Evolutionary conservation across 2,113 vertebrate genomes (phyloP).

Genomic region (Spheniscus mendiculus): DNA sequence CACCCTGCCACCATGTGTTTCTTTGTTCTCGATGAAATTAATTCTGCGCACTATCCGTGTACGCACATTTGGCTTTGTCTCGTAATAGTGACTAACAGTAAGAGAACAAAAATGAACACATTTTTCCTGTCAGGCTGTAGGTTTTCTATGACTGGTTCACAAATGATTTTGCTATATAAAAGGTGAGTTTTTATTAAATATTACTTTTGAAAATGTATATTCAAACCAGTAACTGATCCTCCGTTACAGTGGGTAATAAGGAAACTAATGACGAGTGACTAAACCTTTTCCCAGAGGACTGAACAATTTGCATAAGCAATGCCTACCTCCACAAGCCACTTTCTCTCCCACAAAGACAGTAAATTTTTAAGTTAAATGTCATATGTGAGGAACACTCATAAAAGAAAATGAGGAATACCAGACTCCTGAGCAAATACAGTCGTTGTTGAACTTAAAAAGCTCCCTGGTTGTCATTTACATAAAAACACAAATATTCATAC

Average conservation of each 20-base stretch:
- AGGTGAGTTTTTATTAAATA: background rate
- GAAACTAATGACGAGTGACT: constrained; percentile 9
- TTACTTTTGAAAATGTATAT: background rate
- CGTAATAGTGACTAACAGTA: background rate
- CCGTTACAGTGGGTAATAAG: background rate
- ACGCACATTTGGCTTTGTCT: background rate
- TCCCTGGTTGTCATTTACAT: background rate
- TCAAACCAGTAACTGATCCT: background rate
- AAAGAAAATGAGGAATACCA: background rate
- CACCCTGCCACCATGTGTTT: constrained; percentile 34
- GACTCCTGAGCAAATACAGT: background rate
- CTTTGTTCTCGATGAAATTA: constrained; percentile 61
- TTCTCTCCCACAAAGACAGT: background rate
- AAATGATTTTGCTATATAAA: background rate
- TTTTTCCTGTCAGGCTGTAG: background rate
- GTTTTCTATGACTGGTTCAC: background rate
- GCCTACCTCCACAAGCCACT: background rate
- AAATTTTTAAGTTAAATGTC: background rate
- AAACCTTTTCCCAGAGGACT: background rate
- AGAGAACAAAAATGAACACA: background rate
- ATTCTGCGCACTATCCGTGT: background rate
- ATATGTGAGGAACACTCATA: background rate
- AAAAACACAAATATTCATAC: background rate
- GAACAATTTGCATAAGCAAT: constrained; percentile 11
- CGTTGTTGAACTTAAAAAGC: background rate